phyloP scores from a whole-genome alignment of 2,113 vertebrate species.

The Phylloscopus trochilus region DNA sequence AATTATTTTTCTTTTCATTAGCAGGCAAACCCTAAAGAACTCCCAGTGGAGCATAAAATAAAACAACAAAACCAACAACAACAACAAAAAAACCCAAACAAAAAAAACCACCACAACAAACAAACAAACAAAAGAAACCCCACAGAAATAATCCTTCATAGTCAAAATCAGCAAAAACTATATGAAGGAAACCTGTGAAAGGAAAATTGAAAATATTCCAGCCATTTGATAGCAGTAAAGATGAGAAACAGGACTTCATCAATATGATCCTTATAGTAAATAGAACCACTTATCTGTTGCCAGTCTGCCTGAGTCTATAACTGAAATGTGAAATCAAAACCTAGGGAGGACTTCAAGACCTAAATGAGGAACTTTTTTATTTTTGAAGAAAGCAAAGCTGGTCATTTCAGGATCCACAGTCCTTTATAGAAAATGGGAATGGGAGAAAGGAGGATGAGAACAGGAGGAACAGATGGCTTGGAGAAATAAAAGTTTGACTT shows the following conservation, averaged over 20 bases:
- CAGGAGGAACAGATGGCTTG: not conserved
- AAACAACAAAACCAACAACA: not conserved
- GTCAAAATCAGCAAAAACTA: not conserved
- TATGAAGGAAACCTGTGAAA: not conserved
- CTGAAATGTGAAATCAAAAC: not conserved
- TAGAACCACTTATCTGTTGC: not conserved
- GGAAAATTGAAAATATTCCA: not conserved
- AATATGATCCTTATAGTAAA: not conserved
- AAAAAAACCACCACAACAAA: too few relatives aligned
- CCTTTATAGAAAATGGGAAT: not conserved
- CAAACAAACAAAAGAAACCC: not conserved
- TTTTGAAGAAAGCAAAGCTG: not conserved
- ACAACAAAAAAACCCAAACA: not conserved
- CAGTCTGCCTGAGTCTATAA: not conserved
- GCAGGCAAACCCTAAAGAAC: not conserved
- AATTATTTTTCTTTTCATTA: not conserved
- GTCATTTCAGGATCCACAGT: not conserved
- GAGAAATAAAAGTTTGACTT: not conserved
- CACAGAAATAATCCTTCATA: not conserved
- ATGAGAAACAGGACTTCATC: not conserved
- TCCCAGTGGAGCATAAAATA: not conserved
- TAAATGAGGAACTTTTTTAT: not conserved
- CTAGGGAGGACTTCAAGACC: not conserved
- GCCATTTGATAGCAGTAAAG: not conserved
- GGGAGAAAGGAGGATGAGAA: not conserved